Base-by-base conservation (phyloP, 2,797 vertebrate species). In the Thaleichthys pacificus region DNA sequence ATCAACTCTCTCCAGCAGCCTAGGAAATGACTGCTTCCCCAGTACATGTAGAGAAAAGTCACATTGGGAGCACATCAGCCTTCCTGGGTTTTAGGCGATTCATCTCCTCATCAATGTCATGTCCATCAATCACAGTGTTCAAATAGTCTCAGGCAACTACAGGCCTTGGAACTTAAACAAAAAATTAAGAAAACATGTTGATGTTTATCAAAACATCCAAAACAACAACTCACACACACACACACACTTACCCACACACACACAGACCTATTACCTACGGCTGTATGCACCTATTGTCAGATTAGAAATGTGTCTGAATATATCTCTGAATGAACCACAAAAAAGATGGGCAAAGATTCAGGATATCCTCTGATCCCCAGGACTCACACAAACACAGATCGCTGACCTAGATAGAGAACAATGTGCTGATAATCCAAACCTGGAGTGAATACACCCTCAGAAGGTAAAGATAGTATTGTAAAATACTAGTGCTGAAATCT, bases 181-280 rank as follows among this genome's bases (percentile, higher is more conserved):
- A 32, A 15, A 63, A 63, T 6, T 7, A 11, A 26, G 8, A 68
- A 5, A 15, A 5, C 9, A 22, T 38, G 49, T 66, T 51, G 66
- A 19, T 26, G 66, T 54, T 67, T 67, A 67, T 47, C 9, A 22
- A 51, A 66, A 28, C 15, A 49, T 47, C 24, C 64, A 49, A 47
- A 47, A 47, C 42, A 47, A 3, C 4, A 24, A 47, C 15, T 9
- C 47, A 30, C 61, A 17, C 51, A 17, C 22, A n/a, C n/a, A n/a
- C n/a, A 12, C 12, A 12, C 58, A 21, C n/a, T 14, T 3, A 12
- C 58, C 8, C n/a, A 12, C 26, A 14, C 42, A 3, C 42, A 47
- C 42, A 47, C 42, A 12, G 0, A 61, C 54, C 54, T 38, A 47
- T 61, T 35, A 57, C 1, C 32, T 24, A 24, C 19, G 15, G 1